These are phyloP conservation scores for Parnassius smintheus DNA, from an alignment of 2,888 invertebrate species.

Conservation along the genomic window DNA sequence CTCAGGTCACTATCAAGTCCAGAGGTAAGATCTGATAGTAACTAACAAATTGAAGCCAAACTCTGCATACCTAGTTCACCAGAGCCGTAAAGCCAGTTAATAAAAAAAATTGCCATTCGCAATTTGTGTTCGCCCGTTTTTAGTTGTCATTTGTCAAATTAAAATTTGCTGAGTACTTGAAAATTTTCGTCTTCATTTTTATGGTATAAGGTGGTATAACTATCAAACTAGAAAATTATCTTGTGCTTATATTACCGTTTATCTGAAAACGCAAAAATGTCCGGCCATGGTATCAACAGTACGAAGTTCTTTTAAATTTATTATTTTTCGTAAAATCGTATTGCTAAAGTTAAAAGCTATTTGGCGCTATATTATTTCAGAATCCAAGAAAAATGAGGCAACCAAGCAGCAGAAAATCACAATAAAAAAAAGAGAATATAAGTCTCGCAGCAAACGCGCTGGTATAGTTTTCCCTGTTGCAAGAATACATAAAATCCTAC, in stretches of 20 bases:
- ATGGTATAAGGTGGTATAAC: too few species aligned
- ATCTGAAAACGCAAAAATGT: not conserved
- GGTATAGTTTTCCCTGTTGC: conserved; percentile 78
- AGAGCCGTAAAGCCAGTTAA: too few species aligned
- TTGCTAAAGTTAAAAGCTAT: not conserved
- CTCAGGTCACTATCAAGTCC: too few species aligned
- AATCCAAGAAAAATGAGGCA: conserved; percentile 39
- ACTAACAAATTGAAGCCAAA: too few species aligned
- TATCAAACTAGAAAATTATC: too few species aligned
- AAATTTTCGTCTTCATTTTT: too few species aligned
- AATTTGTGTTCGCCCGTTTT: conserved; percentile 7
- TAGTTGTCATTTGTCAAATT: conserved; percentile 2
- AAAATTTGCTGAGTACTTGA: too few species aligned
- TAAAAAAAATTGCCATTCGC: not conserved
- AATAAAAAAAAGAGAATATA: conserved; percentile 46
- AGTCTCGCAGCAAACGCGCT: conserved; percentile 55
- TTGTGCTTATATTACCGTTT: too few species aligned
- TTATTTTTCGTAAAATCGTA: not conserved
- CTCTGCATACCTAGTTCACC: too few species aligned
- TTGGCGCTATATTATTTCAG: conserved; percentile 15
- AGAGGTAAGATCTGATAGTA: too few species aligned
- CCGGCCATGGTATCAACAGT: not conserved
- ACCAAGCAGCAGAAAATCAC: too few species aligned
- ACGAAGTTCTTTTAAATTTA: not conserved
- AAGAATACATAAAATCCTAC: conserved; percentile 80